Conservation (phyloP, 1,140 invertebrate genomes). For the Aphelenchoides besseyi region DNA sequence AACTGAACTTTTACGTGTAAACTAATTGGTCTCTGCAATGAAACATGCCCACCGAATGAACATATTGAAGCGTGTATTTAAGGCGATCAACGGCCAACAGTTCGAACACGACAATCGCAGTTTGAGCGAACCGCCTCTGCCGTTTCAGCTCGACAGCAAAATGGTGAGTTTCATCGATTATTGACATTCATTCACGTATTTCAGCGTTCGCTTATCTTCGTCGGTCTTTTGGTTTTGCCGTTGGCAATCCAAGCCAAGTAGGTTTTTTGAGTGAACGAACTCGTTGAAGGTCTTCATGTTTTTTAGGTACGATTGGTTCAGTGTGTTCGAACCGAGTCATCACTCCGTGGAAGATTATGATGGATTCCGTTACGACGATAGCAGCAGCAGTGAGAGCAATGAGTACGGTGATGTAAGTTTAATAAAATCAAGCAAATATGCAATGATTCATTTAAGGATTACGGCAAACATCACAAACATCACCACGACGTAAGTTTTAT, state of each 20-base stretch:
- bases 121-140: neutral
- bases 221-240: neutral
- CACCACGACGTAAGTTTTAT: neutral
- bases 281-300: neutral
- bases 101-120: neutral
- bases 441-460: no score
- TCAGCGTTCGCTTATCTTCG: neutral
- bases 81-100: neutral
- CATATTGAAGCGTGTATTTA: neutral
- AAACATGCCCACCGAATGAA: neutral
- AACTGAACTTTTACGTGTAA: neutral
- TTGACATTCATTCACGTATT: neutral
- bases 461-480: neutral
- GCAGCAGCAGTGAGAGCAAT: neutral
- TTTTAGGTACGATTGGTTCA: neutral
- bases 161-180: neutral
- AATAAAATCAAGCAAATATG: no score
- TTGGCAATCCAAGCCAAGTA: neutral
- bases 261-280: neutral
- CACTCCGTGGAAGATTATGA: neutral
- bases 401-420: no score
- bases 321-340: neutral
- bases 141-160: neutral
- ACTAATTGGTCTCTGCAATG: neutral
- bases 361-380: neutral